Conservation (phyloP, 2,113 vertebrate genomes). For the Siniperca chuatsi region DNA sequence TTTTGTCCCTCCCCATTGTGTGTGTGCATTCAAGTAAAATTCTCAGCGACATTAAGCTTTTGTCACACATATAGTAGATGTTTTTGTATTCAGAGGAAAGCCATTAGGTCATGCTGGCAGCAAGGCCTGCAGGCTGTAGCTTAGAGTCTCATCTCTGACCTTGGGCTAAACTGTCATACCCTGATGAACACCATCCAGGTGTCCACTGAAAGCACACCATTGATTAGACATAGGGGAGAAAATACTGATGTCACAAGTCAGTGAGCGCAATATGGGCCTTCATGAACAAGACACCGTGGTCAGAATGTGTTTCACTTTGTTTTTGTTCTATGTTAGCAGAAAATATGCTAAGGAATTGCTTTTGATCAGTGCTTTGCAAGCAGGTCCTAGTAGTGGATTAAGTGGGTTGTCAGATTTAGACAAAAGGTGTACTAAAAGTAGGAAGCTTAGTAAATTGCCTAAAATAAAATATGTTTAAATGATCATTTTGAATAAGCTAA, state of each 20-base stretch:
- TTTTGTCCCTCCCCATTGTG: neutral
- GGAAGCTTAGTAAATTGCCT: neutral
- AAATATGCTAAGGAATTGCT: neutral
- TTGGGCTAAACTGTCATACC: conserved; percentile 19
- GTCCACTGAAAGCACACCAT: conserved; percentile 19
- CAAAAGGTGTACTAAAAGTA: neutral
- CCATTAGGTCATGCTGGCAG: conserved; percentile 17
- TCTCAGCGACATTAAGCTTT: neutral
- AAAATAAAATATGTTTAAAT: neutral
- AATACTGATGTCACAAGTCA: conserved; percentile 26
- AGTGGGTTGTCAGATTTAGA: neutral
- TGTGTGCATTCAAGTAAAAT: neutral
- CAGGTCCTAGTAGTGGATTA: neutral
- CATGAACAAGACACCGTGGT: neutral
- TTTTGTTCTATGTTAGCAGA: neutral
- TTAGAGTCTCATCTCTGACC: conserved; percentile 39
- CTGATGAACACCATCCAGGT: conserved; percentile 34
- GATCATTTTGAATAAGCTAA: neutral
- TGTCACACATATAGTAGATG: neutral
- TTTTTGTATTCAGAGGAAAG: neutral
- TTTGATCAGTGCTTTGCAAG: neutral
- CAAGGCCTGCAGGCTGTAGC: conserved; percentile 4
- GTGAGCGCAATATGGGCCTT: conserved; percentile 1
- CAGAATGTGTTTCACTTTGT: neutral
- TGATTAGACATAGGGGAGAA: conserved; percentile 1